These are phyloP conservation scores for Lanistes nyassanus DNA, from an alignment of 1,140 invertebrate species.

Conservation along the genomic window DNA sequence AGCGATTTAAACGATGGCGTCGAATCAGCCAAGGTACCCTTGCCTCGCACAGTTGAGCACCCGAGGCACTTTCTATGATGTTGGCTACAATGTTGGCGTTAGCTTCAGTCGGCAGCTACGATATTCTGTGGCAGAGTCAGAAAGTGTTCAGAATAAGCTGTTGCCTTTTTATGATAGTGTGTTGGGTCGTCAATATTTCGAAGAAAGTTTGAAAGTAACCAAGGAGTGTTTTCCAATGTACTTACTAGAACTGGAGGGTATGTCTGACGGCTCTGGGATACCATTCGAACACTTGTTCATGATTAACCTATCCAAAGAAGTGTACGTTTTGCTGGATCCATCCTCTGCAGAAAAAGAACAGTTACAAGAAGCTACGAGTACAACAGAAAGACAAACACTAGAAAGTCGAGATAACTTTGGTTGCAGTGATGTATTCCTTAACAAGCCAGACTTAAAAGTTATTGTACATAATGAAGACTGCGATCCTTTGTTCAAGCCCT, in stretches of 20 bases:
- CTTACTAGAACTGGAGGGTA: conserved; percentile 21
- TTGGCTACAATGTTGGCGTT: conserved; percentile 25
- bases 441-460: conserved; percentile 8
- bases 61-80: conserved; percentile 23
- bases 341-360: not conserved
- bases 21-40: conserved; percentile 9
- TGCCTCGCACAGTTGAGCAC: conserved; percentile 19
- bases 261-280: conserved; percentile 21
- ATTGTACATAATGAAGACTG: conserved; percentile 31
- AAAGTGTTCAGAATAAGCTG: conserved; percentile 14
- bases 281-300: conserved; percentile 31
- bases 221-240: conserved; percentile 33
- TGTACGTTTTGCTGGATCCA: conserved; percentile 11
- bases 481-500: conserved; percentile 10
- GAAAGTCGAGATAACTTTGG: conserved; percentile 8
- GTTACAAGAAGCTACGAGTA: not conserved
- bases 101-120: conserved; percentile 24
- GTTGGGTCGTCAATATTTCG: conserved; percentile 21
- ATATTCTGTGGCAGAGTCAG: conserved; percentile 16
- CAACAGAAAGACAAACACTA: not conserved
- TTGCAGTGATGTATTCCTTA: conserved; percentile 22
- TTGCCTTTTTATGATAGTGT: conserved; percentile 27
- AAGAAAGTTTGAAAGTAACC: conserved; percentile 5
- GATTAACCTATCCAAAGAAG: conserved; percentile 19
- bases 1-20: not conserved